phyloP scores from a whole-genome alignment of 2,888 invertebrate genomes.

The Oxycera nigricornis region DNA sequence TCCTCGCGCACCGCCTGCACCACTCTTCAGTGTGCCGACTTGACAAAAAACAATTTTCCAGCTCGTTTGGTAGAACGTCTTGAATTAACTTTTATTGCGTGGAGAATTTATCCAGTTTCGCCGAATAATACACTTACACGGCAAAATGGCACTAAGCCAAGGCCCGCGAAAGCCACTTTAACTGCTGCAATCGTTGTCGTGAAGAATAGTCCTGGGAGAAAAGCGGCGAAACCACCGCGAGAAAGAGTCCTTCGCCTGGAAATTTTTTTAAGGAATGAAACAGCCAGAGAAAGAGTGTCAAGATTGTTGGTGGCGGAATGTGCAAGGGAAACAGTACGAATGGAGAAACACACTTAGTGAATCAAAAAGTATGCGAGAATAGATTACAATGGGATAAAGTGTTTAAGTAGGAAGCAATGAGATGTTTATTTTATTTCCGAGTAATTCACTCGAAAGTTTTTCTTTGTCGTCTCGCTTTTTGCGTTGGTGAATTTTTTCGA shows the following conservation, averaged over 20 bases:
- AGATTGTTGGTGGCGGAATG: constrained; percentile 24
- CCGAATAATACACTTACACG: constrained; percentile 43
- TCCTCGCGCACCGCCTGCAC: not conserved
- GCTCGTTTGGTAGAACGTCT: constrained; percentile 45
- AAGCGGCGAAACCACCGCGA: constrained; percentile 5
- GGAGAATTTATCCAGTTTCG: constrained; percentile 44
- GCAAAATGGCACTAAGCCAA: constrained; percentile 38
- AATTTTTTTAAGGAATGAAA: no score
- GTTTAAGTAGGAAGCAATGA: constrained; percentile 46
- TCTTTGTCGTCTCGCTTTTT: constrained; percentile 24
- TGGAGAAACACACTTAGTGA: constrained; percentile 31
- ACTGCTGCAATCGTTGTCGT: constrained; percentile 45
- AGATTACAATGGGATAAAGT: constrained; percentile 43
- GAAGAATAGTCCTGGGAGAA: constrained; percentile 39
- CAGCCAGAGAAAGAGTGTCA: not conserved
- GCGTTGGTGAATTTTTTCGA: no score
- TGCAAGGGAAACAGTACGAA: constrained; percentile 30
- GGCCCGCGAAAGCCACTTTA: constrained; percentile 43
- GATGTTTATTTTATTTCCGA: constrained; percentile 44
- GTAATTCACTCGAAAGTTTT: constrained; percentile 37
- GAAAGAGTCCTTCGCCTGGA: no score
- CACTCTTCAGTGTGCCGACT: not conserved
- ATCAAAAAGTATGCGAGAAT: constrained; percentile 39
- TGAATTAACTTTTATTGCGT: constrained; percentile 47
- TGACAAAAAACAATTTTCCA: constrained; percentile 46